Percentiles rank a stretch among this genome's conserved stretches.
phyloP scores from a whole-genome alignment of 1,140 invertebrate species.

The Zaprionus capensis region DNA sequence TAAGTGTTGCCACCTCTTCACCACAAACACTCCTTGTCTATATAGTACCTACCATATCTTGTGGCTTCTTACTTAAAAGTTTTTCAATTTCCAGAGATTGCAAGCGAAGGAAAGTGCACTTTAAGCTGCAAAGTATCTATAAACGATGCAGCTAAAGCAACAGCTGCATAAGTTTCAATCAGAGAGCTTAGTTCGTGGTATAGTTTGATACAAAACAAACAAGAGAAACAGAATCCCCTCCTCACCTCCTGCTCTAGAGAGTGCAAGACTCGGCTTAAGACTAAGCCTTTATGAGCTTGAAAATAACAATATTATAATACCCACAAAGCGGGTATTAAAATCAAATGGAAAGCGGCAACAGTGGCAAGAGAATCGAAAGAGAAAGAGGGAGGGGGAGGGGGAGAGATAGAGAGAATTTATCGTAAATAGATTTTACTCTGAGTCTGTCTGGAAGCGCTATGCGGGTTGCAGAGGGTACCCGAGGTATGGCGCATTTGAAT shows the following conservation, averaged over 20 bases:
- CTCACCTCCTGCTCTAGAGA: neutral
- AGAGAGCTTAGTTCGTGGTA: neutral
- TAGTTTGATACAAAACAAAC: neutral
- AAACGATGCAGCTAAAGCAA: neutral
- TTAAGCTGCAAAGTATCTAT: conserved; percentile 3
- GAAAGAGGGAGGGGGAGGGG: neutral
- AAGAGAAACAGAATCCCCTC: no score
- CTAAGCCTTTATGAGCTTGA: neutral
- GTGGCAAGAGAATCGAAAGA: neutral
- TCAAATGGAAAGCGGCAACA: neutral
- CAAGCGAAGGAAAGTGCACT: neutral
- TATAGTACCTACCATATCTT: neutral
- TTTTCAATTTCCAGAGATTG: conserved; percentile 5
- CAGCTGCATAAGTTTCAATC: conserved; percentile 1
- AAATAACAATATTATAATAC: conserved; percentile 5
- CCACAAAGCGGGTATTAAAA: conserved; percentile 3
- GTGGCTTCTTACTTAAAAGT: neutral
- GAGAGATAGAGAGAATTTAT: neutral
- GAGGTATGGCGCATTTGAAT: conserved; percentile 16
- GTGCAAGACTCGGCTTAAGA: neutral
- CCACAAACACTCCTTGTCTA: neutral
- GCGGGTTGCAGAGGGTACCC: conserved; percentile 21
- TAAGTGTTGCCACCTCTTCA: neutral
- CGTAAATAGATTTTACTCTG: conserved; percentile 8
- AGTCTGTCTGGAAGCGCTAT: neutral